A percentile compares a stretch with the other conserved stretches of the same genome.
These are phyloP conservation scores for Callyntrura sp. DNA, from an alignment of 2,888 invertebrate genomes.

Conservation along the genomic window DNA sequence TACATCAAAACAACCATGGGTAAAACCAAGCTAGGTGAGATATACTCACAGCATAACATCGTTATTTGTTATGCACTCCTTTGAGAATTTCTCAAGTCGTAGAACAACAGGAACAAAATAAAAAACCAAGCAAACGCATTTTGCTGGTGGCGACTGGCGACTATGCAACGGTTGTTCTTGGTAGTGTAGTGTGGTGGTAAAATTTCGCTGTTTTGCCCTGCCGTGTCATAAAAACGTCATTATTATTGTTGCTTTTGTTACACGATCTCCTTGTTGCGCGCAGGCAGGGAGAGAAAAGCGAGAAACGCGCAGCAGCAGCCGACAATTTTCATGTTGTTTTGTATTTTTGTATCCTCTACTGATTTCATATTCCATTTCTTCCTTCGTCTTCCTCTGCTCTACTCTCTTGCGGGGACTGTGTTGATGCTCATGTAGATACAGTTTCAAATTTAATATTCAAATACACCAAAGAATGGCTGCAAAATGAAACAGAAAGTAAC, in stretches of 20 bases:
- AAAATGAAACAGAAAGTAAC: neutral
- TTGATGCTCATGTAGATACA: too few species aligned
- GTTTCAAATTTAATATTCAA: slow-evolving; percentile 1
- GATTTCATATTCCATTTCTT: too few species aligned
- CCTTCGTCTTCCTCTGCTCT: too few species aligned
- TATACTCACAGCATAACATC: too few species aligned
- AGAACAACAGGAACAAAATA: neutral
- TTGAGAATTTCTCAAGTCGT: neutral
- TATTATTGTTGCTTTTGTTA: slow-evolving; percentile 19
- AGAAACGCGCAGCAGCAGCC: too few species aligned
- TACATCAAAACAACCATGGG: too few species aligned
- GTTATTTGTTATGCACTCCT: neutral
- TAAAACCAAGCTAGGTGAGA: too few species aligned
- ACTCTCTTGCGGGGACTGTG: too few species aligned
- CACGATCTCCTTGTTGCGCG: too few species aligned
- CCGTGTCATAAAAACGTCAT: slow-evolving; percentile 35
- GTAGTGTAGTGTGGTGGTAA: neutral
- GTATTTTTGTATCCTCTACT: neutral
- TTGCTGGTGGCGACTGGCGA: slow-evolving; percentile 10
- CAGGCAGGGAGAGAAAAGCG: too few species aligned
- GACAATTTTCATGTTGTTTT: slow-evolving; percentile 17
- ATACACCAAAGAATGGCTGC: neutral
- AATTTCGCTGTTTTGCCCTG: slow-evolving; percentile 17
- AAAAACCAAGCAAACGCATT: neutral
- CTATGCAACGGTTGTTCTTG: too few species aligned